Conservation (phyloP, 2,888 invertebrate genomes). For the Tachina lurida region DNA sequence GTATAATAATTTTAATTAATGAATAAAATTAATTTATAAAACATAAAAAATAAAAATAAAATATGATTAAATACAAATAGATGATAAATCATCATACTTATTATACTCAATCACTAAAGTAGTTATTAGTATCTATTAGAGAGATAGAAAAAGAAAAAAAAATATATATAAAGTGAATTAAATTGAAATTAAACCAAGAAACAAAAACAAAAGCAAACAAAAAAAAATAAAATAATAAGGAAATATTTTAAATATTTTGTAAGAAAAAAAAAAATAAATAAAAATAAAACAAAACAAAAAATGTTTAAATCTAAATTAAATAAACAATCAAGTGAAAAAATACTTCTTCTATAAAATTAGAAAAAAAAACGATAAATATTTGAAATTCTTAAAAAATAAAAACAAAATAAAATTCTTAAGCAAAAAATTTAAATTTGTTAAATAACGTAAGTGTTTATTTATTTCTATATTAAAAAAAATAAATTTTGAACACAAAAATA, state of each 20-base stretch:
- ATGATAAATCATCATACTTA: constrained; percentile 28
- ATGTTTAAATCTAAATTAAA: constrained; percentile 42
- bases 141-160: constrained; percentile 15
- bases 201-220: constrained; percentile 25
- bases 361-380: constrained; percentile 54
- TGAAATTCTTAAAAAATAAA: constrained; percentile 43
- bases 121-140: constrained; percentile 25
- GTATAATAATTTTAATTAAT: constrained; percentile 58
- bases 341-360: constrained; percentile 33
- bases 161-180: constrained; percentile 20
- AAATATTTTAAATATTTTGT: constrained; percentile 51
- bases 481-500: background rate
- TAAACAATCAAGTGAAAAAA: constrained; percentile 47
- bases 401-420: constrained; percentile 36
- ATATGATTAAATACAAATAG: constrained; percentile 45
- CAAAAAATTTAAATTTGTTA: constrained; percentile 54
- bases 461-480: constrained; percentile 6
- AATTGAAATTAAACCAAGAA: constrained; percentile 26
- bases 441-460: constrained; percentile 66
- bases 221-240: too few species aligned
- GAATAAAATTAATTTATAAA: constrained; percentile 57
- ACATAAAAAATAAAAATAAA: constrained; percentile 31
- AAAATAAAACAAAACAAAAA: background rate
- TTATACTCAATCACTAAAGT: constrained; percentile 21
- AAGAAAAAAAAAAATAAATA: constrained; percentile 29